Evolutionary conservation across 2,888 invertebrate genomes (phyloP).

Genomic region (Oxycera nigricornis): DNA sequence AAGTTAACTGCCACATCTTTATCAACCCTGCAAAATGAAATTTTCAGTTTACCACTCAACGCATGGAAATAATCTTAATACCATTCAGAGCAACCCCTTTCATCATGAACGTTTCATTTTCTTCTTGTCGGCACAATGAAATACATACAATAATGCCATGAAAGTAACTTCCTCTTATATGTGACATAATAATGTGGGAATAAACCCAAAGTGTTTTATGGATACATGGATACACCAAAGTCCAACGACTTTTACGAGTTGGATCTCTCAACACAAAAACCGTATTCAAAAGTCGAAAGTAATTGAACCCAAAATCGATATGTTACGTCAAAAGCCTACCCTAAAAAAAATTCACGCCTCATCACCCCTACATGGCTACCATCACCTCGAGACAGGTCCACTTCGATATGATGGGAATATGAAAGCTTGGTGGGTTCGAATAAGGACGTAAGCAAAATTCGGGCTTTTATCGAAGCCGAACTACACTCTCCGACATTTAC

Average conservation of each 20-base stretch:
- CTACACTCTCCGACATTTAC: conserved; percentile 26
- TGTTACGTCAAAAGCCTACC: conserved; percentile 31
- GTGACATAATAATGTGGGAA: conserved; percentile 13
- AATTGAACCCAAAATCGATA: conserved; percentile 39
- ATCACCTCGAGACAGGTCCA: conserved; percentile 7
- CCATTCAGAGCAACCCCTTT: not conserved
- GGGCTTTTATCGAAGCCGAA: conserved; percentile 26
- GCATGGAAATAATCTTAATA: not conserved
- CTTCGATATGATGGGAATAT: conserved; percentile 22
- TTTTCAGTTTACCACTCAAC: too few relatives aligned
- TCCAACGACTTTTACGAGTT: not conserved
- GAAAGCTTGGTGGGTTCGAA: not conserved
- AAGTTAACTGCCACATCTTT: too few relatives aligned
- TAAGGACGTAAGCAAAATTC: conserved; percentile 6
- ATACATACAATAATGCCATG: not conserved
- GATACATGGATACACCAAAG: not conserved
- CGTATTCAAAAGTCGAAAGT: conserved; percentile 38
- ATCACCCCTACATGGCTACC: not conserved
- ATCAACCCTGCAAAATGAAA: too few relatives aligned
- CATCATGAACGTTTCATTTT: not conserved
- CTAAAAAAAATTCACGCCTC: conserved; percentile 23
- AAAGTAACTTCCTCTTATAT: not conserved
- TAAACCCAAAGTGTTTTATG: conserved; percentile 8
- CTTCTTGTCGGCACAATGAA: not conserved
- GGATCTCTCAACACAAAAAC: not conserved